Base-by-base conservation (phyloP, 2,113 vertebrate species). In the Pycnonotus jocosus region DNA sequence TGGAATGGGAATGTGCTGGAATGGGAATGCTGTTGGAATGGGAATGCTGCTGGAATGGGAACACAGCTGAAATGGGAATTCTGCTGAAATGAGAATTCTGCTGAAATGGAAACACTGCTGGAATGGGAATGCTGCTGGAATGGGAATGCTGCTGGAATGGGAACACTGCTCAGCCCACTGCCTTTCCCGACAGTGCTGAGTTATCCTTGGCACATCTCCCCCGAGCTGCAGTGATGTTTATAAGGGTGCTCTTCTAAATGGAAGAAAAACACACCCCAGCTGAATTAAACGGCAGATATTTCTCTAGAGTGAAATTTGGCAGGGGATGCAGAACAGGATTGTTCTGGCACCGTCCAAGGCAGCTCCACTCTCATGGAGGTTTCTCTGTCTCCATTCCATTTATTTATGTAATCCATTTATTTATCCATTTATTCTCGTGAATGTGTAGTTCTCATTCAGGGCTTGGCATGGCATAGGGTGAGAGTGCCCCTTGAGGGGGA, bases 251-350 rank as follows among this genome's bases (percentile, higher is more conserved):
- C 40, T 86, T 94, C 66, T 44, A 88, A 94, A 94, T 69, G 42
- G 79, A 94, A 84, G 71, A 62, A 91, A 95, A 90, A 88, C 66
- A 91, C 2, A 72, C 57, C 66, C 57, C 31, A 42, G 71, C 76
- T 81, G 44, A 87, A 48, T 65, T 64, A 89, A 81, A 77, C 11
- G 66, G 37, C 88, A 93, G 73, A 37, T 60, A 9, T 80, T 92
- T 91, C 83, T 57, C 70, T n/a, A 40, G 90, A 21, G 25, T 31
- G 30, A 81, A 81, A 35, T 37, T 77, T 86, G 88, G 64, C 9
- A 0, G 8, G 23, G 56, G 57, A n/a, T 60, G 58, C 3, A 23
- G 78, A 76, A 60, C 70, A 73, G 73, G 61, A 65, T 60, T 87
- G 61, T 53, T 85, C 73, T 77, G 86, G 91, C 88, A 88, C 40